These are phyloP conservation scores for Stomatorhinus walkeri DNA, from an alignment of 2,797 vertebrate species.

Conservation along the genomic window DNA sequence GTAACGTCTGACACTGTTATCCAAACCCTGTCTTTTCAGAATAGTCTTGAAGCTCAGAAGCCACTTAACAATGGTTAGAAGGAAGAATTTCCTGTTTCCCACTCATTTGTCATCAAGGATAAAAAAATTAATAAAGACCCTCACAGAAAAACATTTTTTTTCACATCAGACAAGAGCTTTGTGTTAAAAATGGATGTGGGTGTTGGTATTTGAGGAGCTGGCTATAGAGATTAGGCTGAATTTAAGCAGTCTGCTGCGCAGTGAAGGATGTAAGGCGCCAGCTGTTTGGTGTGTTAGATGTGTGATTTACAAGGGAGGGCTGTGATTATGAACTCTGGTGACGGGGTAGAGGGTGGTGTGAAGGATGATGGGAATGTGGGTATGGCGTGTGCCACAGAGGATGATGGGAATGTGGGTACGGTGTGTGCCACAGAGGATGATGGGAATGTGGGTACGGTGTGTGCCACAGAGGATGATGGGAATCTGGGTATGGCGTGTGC, in stretches of 20 bases:
- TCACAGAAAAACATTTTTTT: background rate
- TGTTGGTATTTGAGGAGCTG: conserved; percentile 4
- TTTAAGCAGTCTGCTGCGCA: background rate
- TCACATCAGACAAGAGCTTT: background rate
- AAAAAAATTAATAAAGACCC: background rate
- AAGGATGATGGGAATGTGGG: background rate
- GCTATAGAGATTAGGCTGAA: background rate
- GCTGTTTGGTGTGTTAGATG: background rate
- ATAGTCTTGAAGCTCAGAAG: background rate
- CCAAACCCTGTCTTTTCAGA: background rate
- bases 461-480: background rate
- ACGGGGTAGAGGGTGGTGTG: background rate
- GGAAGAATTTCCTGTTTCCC: background rate
- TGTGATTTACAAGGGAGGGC: background rate
- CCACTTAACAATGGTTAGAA: conserved; percentile 12
- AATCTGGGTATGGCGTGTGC: background rate
- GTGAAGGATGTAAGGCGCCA: background rate
- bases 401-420: background rate
- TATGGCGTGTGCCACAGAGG: background rate
- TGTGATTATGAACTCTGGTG: background rate
- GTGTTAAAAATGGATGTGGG: background rate
- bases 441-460: background rate
- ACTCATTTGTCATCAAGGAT: background rate
- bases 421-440: background rate
- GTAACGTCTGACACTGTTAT: background rate